phyloP scores from a whole-genome alignment of 1,140 invertebrate genomes.

The Copidosoma floridanum region DNA sequence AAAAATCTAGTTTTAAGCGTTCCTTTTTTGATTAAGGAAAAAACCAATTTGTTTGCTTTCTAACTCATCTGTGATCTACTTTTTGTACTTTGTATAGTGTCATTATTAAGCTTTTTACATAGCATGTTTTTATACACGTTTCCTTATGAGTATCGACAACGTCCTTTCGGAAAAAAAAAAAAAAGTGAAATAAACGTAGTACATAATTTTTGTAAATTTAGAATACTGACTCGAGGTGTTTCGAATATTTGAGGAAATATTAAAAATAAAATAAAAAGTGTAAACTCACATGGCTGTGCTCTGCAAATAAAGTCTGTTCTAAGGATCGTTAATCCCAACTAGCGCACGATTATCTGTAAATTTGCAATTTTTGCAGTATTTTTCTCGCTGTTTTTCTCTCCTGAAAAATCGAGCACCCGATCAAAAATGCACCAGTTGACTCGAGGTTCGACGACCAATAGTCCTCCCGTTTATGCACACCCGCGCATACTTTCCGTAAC shows the following conservation, averaged over 20 bases:
- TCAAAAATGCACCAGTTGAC: slow-evolving; percentile 4
- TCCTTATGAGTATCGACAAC: too few species aligned
- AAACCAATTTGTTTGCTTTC: too few species aligned
- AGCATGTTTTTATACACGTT: too few species aligned
- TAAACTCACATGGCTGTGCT: slow-evolving; percentile 23
- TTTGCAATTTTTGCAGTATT: slow-evolving; percentile 24
- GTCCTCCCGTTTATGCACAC: too few species aligned
- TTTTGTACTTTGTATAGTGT: too few species aligned
- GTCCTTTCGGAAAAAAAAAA: too few species aligned
- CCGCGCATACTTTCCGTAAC: too few species aligned
- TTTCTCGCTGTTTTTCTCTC: slow-evolving; percentile 19
- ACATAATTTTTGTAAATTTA: slow-evolving; percentile 20
- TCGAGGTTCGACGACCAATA: slow-evolving; percentile 10
- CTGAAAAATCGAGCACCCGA: slow-evolving; percentile 9
- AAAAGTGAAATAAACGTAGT: not conserved
- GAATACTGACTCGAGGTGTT: slow-evolving; percentile 17
- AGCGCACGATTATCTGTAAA: slow-evolving; percentile 19
- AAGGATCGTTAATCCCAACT: slow-evolving; percentile 18
- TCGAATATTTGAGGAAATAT: slow-evolving; percentile 19
- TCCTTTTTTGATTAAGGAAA: too few species aligned
- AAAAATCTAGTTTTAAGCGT: too few species aligned
- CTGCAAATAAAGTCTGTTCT: slow-evolving; percentile 25
- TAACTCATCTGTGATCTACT: not conserved
- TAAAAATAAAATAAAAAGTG: too few species aligned
- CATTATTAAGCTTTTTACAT: too few species aligned